Evolutionary conservation across 2,888 invertebrate species (phyloP), one percentile per base, ranked within the genome.

Genomic region (Mechanitis messenoides): DNA sequence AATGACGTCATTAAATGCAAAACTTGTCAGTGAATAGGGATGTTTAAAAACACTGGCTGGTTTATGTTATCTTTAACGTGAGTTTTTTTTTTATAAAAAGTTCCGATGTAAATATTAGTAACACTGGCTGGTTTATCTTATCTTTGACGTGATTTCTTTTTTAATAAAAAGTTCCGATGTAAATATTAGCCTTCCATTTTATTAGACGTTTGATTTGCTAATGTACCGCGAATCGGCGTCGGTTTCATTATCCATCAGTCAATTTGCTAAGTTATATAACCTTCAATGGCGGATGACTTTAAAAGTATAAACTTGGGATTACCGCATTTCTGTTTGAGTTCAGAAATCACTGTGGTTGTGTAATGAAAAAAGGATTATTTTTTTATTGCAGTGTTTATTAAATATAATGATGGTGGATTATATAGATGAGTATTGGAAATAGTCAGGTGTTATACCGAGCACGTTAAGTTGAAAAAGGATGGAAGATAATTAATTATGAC

Each of bases 201-300:
- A 61, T 58, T 59, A 11, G 46, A 46, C 57, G 60, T 66, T 64
- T 66, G 66, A 66, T 66, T 59, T 64, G 64, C 66, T 66, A 66
- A 66, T 66, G 66, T 59, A 61, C 53, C 53, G 57, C 58, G 50
- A 60, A 54, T 53, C 46, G 3, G 35, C 60, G 58, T 60, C 59
- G 61, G 60, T 64, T 64, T 60, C 56, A 64, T 60, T 60, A 66
- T 66, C 60, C 62, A 66, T 66, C 59, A 61, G 60, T 54, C 61
- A 60, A 66, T 63, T 61, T 63, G 61, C 61, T 59, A 66, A 60
- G 64, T 64, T 66, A 64, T 62, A 64, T 9, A 50, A 50, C 2
- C 9, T 50, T 7, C 9, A n/a, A 50, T 31, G 28, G 47, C 7
- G 3, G 47, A 47, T 47, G 3, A 50, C 31, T 9, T 50, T 31